Percentiles rank a stretch among this genome's conserved stretches.
phyloP scores from a whole-genome alignment of 2,797 vertebrate species.

The Mionectes olivaceus region DNA sequence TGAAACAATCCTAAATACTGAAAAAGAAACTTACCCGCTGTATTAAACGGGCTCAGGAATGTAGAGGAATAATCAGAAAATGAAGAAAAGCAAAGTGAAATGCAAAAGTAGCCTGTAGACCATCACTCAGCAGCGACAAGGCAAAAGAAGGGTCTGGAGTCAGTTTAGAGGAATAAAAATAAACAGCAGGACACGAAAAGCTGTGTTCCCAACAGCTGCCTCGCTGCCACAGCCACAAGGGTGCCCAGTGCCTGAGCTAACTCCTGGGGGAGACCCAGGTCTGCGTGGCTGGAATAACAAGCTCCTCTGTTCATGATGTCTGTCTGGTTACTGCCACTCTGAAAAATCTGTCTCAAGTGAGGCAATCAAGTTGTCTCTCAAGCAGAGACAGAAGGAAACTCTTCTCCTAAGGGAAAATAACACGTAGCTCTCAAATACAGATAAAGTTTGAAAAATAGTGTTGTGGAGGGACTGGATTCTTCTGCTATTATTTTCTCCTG shows the following conservation, averaged over 20 bases:
- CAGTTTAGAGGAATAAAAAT: background rate
- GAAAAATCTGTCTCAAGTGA: conserved; percentile 47
- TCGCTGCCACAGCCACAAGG: background rate
- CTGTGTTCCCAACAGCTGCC: background rate
- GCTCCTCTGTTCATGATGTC: background rate
- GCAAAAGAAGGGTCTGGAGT: background rate
- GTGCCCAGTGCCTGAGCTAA: background rate
- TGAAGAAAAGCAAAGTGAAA: background rate
- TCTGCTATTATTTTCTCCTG: background rate
- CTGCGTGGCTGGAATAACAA: conserved; percentile 4
- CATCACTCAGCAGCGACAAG: background rate
- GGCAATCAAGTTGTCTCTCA: background rate
- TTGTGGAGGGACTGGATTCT: background rate
- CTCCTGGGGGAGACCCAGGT: background rate
- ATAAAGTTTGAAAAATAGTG: conserved; percentile 45
- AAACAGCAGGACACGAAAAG: background rate
- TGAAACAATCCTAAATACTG: background rate
- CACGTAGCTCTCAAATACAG: background rate
- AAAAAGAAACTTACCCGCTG: background rate
- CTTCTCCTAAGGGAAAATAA: conserved; percentile 53
- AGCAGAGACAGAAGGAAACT: background rate
- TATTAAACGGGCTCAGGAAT: background rate
- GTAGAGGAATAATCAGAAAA: background rate
- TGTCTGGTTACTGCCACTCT: background rate
- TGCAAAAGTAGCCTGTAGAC: background rate